Conservation (phyloP, 2,888 invertebrate genomes). For the Craniophora ligustri region DNA sequence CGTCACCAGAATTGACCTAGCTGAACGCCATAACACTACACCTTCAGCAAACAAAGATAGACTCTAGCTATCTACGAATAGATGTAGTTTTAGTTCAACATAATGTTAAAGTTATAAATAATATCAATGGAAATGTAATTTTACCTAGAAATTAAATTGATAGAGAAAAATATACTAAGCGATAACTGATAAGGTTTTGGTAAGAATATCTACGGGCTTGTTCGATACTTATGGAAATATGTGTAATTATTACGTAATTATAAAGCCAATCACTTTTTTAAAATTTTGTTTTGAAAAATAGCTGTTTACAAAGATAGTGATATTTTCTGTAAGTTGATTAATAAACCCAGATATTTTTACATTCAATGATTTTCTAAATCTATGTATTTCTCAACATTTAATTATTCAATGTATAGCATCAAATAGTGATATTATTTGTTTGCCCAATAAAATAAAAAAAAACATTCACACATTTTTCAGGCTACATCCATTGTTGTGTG, state of each 20-base stretch:
- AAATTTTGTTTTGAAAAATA: too few species aligned
- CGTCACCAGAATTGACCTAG: conserved; percentile 46
- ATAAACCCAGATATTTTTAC: too few species aligned
- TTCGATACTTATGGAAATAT: conserved; percentile 57
- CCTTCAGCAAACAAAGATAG: conserved; percentile 49
- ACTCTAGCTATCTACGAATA: conserved; percentile 49
- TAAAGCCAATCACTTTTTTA: conserved; percentile 33
- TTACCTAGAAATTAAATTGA: conserved; percentile 70
- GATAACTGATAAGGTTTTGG: conserved; percentile 71
- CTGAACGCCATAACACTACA: conserved; percentile 56
- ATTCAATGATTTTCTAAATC: too few species aligned
- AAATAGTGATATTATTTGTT: too few species aligned
- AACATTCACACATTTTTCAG: too few species aligned
- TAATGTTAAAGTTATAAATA: conserved; percentile 33
- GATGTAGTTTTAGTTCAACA: conserved; percentile 12
- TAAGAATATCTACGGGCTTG: conserved; percentile 67
- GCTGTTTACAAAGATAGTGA: too few species aligned
- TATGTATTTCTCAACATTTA: too few species aligned
- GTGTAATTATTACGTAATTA: too few species aligned
- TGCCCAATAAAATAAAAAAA: too few species aligned
- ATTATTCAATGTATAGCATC: too few species aligned
- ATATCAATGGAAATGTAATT: conserved; percentile 35
- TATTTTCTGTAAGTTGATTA: too few species aligned
- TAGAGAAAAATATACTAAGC: conserved; percentile 72
- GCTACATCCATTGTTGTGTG: too few species aligned